These are phyloP conservation scores for Progne subis DNA, from an alignment of 2,113 vertebrate species.

Conservation along the genomic window DNA sequence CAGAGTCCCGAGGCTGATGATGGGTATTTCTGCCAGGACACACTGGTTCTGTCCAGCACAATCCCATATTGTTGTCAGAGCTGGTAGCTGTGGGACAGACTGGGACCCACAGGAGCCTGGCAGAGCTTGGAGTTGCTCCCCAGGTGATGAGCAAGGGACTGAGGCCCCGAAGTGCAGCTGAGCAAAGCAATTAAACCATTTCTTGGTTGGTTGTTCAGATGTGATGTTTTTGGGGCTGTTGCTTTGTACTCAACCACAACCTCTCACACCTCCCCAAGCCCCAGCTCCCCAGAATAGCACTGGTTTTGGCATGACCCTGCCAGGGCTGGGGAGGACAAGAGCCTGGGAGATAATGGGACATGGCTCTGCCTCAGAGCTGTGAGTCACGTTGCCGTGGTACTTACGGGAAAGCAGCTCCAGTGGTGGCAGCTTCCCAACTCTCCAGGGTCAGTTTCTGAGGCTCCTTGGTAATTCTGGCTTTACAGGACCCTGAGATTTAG, in stretches of 20 bases:
- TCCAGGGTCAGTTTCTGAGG: neutral
- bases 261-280: accelerated
- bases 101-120: neutral
- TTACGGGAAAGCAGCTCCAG: neutral
- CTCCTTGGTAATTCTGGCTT: neutral
- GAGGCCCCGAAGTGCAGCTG: neutral
- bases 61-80: accelerated
- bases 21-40: neutral
- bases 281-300: accelerated
- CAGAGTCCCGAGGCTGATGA: neutral
- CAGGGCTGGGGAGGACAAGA: neutral
- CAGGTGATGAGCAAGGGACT: neutral
- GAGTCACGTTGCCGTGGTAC: accelerated
- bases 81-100: neutral
- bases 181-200: neutral
- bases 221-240: accelerated
- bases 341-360: accelerated
- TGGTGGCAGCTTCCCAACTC: accelerated
- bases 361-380: neutral
- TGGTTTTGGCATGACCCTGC: neutral
- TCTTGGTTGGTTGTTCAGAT: neutral
- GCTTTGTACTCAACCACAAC: accelerated
- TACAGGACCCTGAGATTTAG: no score
- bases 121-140: neutral
- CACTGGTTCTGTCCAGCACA: neutral